A percentile compares a stretch with the other conserved stretches of the same genome.
Evolutionary conservation across 2,888 invertebrate genomes (phyloP).

Genomic region (Drosophila subsilvestris): DNA sequence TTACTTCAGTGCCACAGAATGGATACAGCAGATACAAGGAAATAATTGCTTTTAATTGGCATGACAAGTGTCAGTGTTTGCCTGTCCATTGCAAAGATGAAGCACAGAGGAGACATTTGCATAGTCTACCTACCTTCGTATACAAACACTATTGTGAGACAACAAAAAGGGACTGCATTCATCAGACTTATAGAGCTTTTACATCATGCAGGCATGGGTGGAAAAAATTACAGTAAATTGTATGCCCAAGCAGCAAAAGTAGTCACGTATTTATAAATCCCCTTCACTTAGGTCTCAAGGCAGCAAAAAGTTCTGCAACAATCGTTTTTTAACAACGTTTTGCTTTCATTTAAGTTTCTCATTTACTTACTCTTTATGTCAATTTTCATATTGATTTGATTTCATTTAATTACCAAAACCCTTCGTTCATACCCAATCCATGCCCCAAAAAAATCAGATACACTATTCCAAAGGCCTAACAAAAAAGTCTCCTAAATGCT

Average conservation of each 20-base stretch:
- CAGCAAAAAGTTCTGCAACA: not conserved
- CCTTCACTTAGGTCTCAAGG: not conserved
- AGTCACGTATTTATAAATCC: constrained; percentile 8
- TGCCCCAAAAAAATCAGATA: constrained; percentile 19
- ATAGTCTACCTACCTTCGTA: too few relatives aligned
- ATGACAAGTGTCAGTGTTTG: constrained; percentile 47
- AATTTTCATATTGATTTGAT: constrained; percentile 5
- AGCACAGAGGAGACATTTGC: constrained; percentile 13
- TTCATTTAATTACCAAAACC: constrained; percentile 16
- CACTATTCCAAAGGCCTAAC: constrained; percentile 48
- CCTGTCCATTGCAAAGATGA: constrained; percentile 18
- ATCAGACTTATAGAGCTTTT: not conserved
- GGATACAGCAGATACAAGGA: constrained; percentile 11
- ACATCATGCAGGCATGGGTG: not conserved
- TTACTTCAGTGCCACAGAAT: constrained; percentile 6
- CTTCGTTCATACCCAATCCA: constrained; percentile 7
- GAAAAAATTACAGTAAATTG: not conserved
- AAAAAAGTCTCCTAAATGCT: constrained; percentile 47
- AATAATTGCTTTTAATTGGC: constrained; percentile 66
- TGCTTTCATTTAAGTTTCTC: not conserved
- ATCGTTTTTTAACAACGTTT: not conserved
- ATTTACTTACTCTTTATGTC: not conserved
- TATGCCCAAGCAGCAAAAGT: not conserved
- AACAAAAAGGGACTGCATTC: not conserved
- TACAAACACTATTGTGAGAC: not conserved